Evolutionary conservation across 2,113 vertebrate genomes (phyloP).

Genomic region (Mustela nigripes): DNA sequence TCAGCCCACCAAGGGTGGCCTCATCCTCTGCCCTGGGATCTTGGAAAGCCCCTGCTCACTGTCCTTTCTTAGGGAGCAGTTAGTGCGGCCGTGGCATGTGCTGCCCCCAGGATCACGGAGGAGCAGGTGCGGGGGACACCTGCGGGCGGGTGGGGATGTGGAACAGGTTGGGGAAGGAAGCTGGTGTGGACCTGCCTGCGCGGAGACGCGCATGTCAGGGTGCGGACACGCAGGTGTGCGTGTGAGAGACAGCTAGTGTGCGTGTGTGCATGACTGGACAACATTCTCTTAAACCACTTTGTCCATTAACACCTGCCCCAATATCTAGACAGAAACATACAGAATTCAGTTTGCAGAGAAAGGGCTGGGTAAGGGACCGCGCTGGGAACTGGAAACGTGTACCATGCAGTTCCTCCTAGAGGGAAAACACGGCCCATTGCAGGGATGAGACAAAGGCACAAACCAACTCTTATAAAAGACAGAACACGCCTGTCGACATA

Average conservation of each 20-base stretch:
- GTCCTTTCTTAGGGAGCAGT: background rate
- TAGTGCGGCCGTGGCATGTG: background rate
- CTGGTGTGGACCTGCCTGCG: too few relatives aligned
- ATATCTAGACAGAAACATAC: background rate
- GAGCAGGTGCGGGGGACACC: background rate
- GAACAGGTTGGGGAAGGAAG: background rate
- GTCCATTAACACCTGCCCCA: background rate
- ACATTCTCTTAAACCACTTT: background rate
- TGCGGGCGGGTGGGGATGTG: accelerated
- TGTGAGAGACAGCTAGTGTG: background rate
- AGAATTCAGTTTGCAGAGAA: background rate
- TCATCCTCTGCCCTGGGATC: background rate
- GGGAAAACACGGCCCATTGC: background rate
- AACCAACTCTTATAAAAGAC: background rate
- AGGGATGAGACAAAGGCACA: background rate
- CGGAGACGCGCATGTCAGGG: accelerated
- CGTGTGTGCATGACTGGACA: background rate
- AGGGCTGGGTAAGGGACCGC: background rate
- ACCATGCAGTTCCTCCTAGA: background rate
- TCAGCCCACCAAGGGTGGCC: background rate
- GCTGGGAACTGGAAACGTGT: background rate
- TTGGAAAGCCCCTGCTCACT: background rate
- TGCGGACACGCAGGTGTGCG: too few relatives aligned
- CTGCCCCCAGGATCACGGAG: background rate
- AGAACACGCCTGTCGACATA: background rate